Evolutionary conservation across 1,140 invertebrate species (phyloP), one percentile per base, ranked within the genome.

Genomic region (Musca vetustissima): DNA sequence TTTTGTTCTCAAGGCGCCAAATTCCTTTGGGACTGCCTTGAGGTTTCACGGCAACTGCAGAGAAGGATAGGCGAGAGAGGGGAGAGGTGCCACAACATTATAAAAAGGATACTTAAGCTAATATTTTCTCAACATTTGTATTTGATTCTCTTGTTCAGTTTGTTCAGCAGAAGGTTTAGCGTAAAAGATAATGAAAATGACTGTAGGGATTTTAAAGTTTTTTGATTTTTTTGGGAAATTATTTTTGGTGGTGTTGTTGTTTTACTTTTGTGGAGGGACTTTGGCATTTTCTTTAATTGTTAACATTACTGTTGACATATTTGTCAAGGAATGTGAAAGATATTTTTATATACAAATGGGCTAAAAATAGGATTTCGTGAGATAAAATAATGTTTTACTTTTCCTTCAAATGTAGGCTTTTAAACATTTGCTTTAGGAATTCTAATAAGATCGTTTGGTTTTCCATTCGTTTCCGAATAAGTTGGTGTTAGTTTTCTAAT

Each of bases 81-180:
- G 36, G 17, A 13, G 36, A 21, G 28, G 17, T 61, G 19, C 9
- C 9, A n/a, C n/a, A n/a, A n/a, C 36, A 43, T 43, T 36, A 61
- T 24, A 61, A n/a, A n/a, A 61, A 61, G 57, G 57, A 61, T 61
- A 61, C 57, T 61, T 61, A 32, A 61, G 57, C 57, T 61, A 61
- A 61, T 61, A 32, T 61, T 61, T 36, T 61, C 11, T 61, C 57
- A 36, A 36, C 28, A 61, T 61, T 61, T 61, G 32, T 61, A 17
- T 28, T n/a, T 25, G 13, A 25, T 19, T 36, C 28, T 61, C 28
- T 28, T 28, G 28, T 61, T 8, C 24, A 25, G 57, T 21, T 36
- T 36, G 19, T 21, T 61, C 7, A 1, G 8, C 17, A n/a, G 57
- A 61, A 61, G 57, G 57, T 43, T 24, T 19, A n/a, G 28, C 1